Conservation (phyloP, 2,888 invertebrate species). For the Melieria omissa region DNA sequence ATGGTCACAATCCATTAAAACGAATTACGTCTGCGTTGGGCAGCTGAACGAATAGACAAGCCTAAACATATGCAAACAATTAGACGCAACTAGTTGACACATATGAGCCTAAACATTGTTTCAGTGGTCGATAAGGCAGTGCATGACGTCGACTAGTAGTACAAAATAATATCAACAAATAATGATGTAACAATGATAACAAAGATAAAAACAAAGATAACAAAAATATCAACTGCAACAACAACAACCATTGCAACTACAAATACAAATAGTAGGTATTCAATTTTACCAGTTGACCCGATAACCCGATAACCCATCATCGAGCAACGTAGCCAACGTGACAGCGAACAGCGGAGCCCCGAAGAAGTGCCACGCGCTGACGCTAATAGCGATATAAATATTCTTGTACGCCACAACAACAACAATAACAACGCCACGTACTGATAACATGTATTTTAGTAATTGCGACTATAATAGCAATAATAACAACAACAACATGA, state of each 20-base stretch:
- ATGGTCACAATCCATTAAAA: too few relatives aligned
- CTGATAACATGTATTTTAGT: too few relatives aligned
- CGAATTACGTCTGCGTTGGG: too few relatives aligned
- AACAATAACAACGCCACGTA: background rate
- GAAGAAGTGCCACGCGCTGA: background rate
- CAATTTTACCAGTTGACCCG: too few relatives aligned
- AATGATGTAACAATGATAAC: too few relatives aligned
- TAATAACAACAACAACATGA: too few relatives aligned
- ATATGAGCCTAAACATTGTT: background rate
- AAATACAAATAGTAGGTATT: background rate
- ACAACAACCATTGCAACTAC: constrained; percentile 8
- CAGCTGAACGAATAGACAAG: constrained; percentile 4
- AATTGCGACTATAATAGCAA: too few relatives aligned
- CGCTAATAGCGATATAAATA: constrained; percentile 1
- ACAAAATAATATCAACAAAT: too few relatives aligned
- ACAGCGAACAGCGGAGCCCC: too few relatives aligned
- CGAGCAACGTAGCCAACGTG: too few relatives aligned
- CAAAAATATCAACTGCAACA: background rate
- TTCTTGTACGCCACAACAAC: background rate
- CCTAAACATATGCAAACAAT: constrained; percentile 39
- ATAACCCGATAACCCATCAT: background rate
- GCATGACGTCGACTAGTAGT: background rate
- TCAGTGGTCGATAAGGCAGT: constrained; percentile 23
- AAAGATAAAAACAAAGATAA: too few relatives aligned
- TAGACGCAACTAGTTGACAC: background rate